phyloP scores from a whole-genome alignment of 2,888 invertebrate genomes.

The Quadroppia sp. region DNA sequence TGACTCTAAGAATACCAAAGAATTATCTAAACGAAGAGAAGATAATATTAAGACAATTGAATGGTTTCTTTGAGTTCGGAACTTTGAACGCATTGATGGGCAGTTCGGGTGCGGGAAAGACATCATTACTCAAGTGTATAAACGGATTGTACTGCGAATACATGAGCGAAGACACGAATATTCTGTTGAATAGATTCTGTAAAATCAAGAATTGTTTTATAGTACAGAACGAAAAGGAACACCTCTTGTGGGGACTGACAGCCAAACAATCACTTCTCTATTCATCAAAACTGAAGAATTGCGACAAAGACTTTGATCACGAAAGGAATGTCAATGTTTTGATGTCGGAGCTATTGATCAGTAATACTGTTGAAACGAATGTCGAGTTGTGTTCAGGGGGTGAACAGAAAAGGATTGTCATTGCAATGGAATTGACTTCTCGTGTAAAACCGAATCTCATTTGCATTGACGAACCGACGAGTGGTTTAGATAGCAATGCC shows the following conservation, averaged over 20 bases:
- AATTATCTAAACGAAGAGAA: background rate
- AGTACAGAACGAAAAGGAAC: background rate
- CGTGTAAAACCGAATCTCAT: background rate
- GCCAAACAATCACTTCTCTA: background rate
- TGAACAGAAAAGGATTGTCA: slow-evolving; percentile 6
- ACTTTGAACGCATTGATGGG: slow-evolving; percentile 1
- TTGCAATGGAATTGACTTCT: slow-evolving; percentile 14
- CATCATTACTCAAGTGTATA: background rate
- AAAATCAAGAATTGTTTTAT: background rate
- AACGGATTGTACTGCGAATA: background rate
- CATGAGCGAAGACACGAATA: background rate
- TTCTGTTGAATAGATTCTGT: background rate
- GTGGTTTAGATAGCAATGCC: slow-evolving; percentile 11
- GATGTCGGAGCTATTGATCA: background rate
- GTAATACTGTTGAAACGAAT: background rate
- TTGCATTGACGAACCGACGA: slow-evolving; percentile 27
- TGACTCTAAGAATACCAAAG: background rate
- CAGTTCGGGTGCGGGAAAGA: background rate
- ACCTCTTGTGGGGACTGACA: background rate
- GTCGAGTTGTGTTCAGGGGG: background rate
- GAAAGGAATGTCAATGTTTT: background rate
- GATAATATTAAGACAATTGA: background rate
- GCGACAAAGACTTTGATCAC: background rate
- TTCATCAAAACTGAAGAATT: slow-evolving; percentile 9
- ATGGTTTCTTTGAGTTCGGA: background rate